Base-by-base conservation (phyloP, 2,797 vertebrate genomes). In the Sus cebifrons region DNA sequence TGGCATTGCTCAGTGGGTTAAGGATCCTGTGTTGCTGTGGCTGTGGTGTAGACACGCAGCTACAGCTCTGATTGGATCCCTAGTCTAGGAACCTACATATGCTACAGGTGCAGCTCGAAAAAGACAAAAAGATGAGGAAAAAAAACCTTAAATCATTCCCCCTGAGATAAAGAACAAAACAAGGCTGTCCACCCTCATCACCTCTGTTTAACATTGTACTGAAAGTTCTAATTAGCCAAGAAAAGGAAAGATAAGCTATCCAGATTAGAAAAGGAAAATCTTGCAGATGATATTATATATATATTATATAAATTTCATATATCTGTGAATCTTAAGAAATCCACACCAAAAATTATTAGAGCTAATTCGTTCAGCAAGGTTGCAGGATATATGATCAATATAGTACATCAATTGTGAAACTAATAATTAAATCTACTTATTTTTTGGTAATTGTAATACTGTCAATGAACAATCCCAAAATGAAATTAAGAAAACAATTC, bases 231-330 rank as follows among this genome's bases (percentile, higher is more conserved):
- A 52, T 83, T 94, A 23, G 62, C 17, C 58, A 92, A 52, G 52
- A 75, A 60, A 82, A 86, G 62, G 17, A 94, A 74, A 75, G 32
- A 81, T 0, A 77, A 27, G 49, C 13, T 21, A 40, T 78, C 13
- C 5, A 36, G 7, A 54, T 64, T 90, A 67, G 73, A 90, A 94
- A 90, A 32, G 21, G 62, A 79, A 54, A 81, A 64, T 71, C 85
- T 94, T 64, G 29, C 62, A 77, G 36, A 52, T 70, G 32, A 56
- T 65, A 85, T 56, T 29, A 64, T 79, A 86, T 70, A 21, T 88
- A n/a, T 70, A 36, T 36, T 36, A 36, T 36, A 36, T 36, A 36
- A 36, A 36, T 36, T 36, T 36, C 36, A 36, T 36, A 36, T 36
- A 36, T 36, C 36, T 36, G 36, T 36, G 36, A 36, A 36, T 94